These are phyloP conservation scores for Pectinophora gossypiella DNA, from an alignment of 1,140 invertebrate genomes.

Conservation along the genomic window DNA sequence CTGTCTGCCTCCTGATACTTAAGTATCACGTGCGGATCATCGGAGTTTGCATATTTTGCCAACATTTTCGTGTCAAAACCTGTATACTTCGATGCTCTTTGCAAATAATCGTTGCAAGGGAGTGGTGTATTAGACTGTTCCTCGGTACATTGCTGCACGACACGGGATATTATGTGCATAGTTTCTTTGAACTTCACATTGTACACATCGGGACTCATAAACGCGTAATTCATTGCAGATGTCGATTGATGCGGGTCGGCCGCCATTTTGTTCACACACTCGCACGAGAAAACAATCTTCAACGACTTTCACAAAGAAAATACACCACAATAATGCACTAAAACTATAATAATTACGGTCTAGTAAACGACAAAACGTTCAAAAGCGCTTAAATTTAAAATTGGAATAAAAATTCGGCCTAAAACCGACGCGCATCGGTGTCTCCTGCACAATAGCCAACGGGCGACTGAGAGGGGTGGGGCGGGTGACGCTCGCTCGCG, in stretches of 20 bases:
- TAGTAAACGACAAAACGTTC: not conserved
- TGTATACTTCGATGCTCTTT: not conserved
- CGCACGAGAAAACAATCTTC: not conserved
- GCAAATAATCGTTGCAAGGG: not conserved
- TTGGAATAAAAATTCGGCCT: too few species aligned
- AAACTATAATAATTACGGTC: not conserved
- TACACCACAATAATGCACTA: not conserved
- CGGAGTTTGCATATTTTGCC: not conserved
- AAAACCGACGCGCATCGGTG: too few species aligned
- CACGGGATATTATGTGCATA: not conserved
- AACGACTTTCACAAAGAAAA: not conserved
- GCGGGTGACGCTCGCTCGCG: not conserved
- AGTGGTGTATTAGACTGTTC: not conserved
- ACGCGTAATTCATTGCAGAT: not conserved
- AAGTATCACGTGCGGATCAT: too few species aligned
- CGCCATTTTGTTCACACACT: not conserved
- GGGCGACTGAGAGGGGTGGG: not conserved
- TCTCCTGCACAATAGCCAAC: not conserved
- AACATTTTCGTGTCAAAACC: not conserved
- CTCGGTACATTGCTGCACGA: not conserved
- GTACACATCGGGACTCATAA: not conserved
- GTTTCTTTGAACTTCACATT: not conserved
- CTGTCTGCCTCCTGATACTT: not conserved
- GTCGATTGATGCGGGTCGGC: not conserved
- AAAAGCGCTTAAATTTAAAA: not conserved